Base-by-base conservation (phyloP, 2,888 invertebrate genomes). In the Operophtera brumata region DNA sequence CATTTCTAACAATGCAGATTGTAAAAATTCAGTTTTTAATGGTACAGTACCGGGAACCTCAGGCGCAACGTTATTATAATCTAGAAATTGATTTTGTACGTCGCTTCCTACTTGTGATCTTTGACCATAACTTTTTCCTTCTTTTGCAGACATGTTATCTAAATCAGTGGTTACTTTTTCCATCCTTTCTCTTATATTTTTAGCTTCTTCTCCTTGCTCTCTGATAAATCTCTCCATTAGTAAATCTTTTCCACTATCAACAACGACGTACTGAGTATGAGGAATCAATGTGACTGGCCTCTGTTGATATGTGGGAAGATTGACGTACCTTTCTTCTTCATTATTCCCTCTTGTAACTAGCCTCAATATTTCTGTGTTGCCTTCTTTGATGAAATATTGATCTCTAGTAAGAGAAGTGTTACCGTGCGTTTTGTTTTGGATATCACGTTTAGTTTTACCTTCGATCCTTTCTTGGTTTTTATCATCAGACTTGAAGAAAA, bases 161-260 rank as follows among this genome's bases (percentile, higher is more conserved):
- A 89, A 77, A 71, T 90, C 89, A 13, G 86, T 84, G 14, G 86
- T 84, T 7, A 80, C 68, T 64, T 86, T 85, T 45, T 67, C 79
- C 86, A 90, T 86, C 67, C 79, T 77, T 28, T 89, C 92, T 54
- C 92, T 80, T 46, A 92, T 92, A 62, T 92, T 89, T 64, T 92
- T 92, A 48, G 92, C 92, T 65, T 93, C 93, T 75, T 93, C 92
- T 1, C 92, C 92, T 73, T 94, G 96, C 78, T 96, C 96, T 73
- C 96, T 94, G 61, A 96, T 96, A 76, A 96, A 96, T 48, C 96
- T 87, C 66, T 94, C 92, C 93, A 96, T 94, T 2, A 97, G 84
- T 61, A 96, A 93, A 73, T 96, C 95, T 85, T 97, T 97, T 0
- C 96, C 96, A 66, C 94, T 94, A 64, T 94, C 94, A 10, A 94